Evolutionary conservation across 2,113 vertebrate genomes (phyloP).

Genomic region (Aldabrachelys gigantea): DNA sequence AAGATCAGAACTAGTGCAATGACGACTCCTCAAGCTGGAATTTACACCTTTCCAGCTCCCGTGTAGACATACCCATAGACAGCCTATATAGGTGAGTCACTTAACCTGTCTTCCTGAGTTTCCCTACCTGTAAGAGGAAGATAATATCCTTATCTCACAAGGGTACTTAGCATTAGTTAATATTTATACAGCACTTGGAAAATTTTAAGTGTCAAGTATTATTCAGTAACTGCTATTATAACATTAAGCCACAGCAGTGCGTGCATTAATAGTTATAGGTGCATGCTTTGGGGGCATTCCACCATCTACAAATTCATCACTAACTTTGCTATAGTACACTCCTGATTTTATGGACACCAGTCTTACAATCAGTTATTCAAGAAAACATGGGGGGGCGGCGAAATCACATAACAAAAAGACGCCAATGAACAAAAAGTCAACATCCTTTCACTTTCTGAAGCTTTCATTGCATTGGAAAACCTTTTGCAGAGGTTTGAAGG

Average conservation of each 20-base stretch:
- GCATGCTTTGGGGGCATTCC: background rate
- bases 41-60: background rate
- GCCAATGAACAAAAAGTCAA: background rate
- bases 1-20: background rate
- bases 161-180: slow-evolving; percentile 1
- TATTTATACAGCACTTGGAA: background rate
- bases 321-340: background rate
- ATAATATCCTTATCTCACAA: background rate
- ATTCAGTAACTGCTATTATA: background rate
- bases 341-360: background rate
- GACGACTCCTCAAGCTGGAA: background rate
- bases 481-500: background rate
- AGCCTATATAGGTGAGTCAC: background rate
- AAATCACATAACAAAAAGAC: background rate
- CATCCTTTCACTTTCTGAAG: background rate
- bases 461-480: background rate
- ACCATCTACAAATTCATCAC: background rate
- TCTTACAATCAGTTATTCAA: background rate
- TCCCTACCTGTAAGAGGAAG: background rate
- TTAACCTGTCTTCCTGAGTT: background rate
- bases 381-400: background rate
- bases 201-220: background rate
- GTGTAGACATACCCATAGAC: background rate
- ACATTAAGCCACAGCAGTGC: background rate
- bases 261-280: background rate